Percentiles rank a stretch among this genome's conserved stretches.
Conservation (phyloP, 2,113 vertebrate genomes). For the Indri indri region DNA sequence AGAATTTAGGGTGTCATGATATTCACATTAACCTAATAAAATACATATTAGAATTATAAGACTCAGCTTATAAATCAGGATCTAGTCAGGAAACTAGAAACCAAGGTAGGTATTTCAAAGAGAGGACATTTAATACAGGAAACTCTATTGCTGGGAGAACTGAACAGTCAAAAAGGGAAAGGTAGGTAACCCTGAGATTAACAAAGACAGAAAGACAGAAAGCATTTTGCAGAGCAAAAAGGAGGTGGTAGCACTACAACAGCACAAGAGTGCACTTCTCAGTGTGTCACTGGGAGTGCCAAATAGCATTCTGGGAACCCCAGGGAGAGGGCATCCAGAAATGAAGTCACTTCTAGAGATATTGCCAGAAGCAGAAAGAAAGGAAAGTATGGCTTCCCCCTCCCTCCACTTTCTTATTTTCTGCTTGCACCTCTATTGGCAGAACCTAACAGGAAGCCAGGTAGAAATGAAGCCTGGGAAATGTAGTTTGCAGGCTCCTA, state of each 20-base stretch:
- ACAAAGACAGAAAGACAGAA: background rate
- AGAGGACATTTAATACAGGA: background rate
- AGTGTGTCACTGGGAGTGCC: background rate
- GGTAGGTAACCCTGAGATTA: background rate
- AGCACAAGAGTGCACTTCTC: background rate
- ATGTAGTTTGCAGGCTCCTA: background rate
- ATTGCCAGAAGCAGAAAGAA: background rate
- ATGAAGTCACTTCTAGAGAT: background rate
- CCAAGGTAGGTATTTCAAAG: background rate
- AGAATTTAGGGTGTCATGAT: background rate
- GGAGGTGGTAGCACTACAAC: background rate
- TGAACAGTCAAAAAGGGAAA: background rate
- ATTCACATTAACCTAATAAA: background rate
- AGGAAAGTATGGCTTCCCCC: background rate
- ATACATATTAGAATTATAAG: conserved; percentile 2
- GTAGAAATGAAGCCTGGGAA: background rate
- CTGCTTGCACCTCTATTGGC: background rate
- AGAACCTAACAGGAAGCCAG: background rate
- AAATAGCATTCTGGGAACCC: background rate
- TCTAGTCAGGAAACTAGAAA: background rate
- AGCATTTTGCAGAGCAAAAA: background rate
- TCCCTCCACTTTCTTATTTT: conserved; percentile 1
- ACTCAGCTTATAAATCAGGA: background rate
- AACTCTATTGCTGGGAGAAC: background rate
- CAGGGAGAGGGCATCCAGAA: background rate